Base-by-base conservation (phyloP, 2,888 invertebrate species). In the Scaeva pyrastri region DNA sequence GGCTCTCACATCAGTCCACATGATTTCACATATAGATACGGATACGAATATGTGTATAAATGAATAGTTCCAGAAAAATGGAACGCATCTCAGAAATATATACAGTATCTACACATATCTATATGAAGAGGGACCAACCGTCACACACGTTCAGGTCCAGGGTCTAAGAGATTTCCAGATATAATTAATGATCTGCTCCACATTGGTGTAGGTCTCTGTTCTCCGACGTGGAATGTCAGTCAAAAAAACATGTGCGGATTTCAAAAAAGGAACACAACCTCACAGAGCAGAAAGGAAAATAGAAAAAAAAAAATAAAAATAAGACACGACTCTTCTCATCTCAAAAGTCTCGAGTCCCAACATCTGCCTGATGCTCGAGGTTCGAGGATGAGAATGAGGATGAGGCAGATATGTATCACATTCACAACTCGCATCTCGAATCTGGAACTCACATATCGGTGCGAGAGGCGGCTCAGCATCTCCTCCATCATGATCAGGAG, bases 141-240 rank as follows among this genome's bases (percentile, higher is more conserved):
- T 26, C 48, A 64, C 14, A 76, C 76, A 76, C 86, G 82, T 82
- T 50, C 76, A 75, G 62, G 77, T 81, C 76, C 75, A 75, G 62
- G 23, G 87, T 89, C 88, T 77, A 58, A 79, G 78, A 83, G 79
- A 88, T 79, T 76, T 82, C 62, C 64, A 89, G 89, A 91, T 92
- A 91, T 92, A 91, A 91, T 92, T 92, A 91, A 91, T 91, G 91
- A 91, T 92, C 88, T 91, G 90, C 91, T 90, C 91, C 90, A 91
- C 88, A 90, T 91, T 90, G 86, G 86, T 86, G 86, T 86, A 86
- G 86, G 86, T 86, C 86, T 82, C 81, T 81, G 86, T 81, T 86
- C 86, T 82, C 81, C 86, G 86, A 82, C 81, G 81, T 81, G 72
- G 81, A 78, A 77, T 82, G 81, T 82, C 86, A 86, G 86, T 82